Conservation (phyloP, 1,140 invertebrate genomes). For the Grapholita molesta region DNA sequence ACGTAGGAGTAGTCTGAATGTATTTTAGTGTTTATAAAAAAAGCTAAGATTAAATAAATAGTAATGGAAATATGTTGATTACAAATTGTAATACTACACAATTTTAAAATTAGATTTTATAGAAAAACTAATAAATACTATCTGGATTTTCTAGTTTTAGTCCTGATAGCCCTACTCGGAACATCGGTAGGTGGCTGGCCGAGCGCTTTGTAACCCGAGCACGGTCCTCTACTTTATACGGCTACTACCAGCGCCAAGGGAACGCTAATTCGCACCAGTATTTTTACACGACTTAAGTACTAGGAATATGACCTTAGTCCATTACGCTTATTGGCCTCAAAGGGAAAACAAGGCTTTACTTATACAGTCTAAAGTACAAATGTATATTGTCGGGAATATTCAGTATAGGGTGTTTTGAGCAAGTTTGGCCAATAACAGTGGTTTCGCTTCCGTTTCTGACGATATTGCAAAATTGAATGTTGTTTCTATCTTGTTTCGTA, state of each 20-base stretch:
- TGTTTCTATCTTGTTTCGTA: conserved; percentile 2
- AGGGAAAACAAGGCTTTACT: background rate
- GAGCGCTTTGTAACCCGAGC: conserved; percentile 26
- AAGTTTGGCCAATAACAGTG: conserved; percentile 13
- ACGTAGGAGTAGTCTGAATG: no score
- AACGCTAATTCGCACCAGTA: conserved; percentile 20
- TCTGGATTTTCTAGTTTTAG: background rate
- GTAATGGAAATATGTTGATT: no score
- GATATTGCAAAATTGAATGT: conserved; percentile 10
- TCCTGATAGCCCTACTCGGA: background rate
- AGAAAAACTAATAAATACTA: background rate
- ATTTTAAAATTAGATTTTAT: no score
- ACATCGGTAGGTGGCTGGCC: conserved; percentile 21
- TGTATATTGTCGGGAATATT: background rate
- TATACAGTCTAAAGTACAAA: background rate
- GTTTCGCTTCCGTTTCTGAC: background rate
- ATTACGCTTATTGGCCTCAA: conserved; percentile 12
- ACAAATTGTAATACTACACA: no score
- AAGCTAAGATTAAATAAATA: no score
- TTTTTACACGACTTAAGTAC: conserved; percentile 20
- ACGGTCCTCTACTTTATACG: conserved; percentile 21
- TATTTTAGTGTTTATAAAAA: no score
- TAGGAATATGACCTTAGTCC: conserved; percentile 17
- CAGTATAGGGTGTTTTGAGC: background rate
- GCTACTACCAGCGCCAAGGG: conserved; percentile 12